These are phyloP conservation scores for Xiphophorus birchmanni DNA, from an alignment of 2,797 vertebrate genomes.

Conservation along the genomic window DNA sequence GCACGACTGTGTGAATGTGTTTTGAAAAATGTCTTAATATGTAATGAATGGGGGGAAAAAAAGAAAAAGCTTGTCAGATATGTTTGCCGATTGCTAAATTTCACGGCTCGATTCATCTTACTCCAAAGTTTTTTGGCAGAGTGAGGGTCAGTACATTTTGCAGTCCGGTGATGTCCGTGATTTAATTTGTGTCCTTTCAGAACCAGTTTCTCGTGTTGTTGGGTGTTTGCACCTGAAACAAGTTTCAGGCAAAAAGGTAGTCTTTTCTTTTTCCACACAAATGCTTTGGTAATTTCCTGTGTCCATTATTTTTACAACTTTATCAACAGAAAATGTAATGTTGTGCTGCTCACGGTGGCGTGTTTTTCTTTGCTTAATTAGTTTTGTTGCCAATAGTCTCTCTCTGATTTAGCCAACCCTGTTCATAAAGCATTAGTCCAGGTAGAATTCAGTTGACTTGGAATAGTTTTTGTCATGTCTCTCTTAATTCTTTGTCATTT, in stretches of 20 bases:
- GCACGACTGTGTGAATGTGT: slow-evolving; percentile 26
- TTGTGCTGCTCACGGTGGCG: not conserved
- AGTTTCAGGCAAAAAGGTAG: not conserved
- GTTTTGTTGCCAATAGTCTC: not conserved
- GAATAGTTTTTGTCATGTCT: not conserved
- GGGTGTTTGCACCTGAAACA: not conserved
- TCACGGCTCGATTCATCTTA: not conserved
- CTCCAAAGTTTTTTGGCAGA: not conserved
- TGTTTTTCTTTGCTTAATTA: not conserved
- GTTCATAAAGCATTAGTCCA: not conserved
- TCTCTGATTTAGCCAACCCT: not conserved
- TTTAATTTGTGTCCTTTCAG: not conserved
- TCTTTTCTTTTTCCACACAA: not conserved
- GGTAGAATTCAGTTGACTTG: not conserved
- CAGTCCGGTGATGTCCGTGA: not conserved
- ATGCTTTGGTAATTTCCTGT: not conserved
- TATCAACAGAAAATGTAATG: not conserved
- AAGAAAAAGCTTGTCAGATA: too few species aligned
- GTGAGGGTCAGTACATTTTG: not conserved
- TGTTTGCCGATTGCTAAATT: not conserved
- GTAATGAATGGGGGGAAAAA: not conserved
- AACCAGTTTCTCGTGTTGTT: not conserved
- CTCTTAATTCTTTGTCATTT: not conserved
- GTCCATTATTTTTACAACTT: not conserved
- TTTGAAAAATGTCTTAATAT: not conserved